Evolutionary conservation across 2,888 invertebrate species (phyloP).

Genomic region (Dicycla oo): DNA sequence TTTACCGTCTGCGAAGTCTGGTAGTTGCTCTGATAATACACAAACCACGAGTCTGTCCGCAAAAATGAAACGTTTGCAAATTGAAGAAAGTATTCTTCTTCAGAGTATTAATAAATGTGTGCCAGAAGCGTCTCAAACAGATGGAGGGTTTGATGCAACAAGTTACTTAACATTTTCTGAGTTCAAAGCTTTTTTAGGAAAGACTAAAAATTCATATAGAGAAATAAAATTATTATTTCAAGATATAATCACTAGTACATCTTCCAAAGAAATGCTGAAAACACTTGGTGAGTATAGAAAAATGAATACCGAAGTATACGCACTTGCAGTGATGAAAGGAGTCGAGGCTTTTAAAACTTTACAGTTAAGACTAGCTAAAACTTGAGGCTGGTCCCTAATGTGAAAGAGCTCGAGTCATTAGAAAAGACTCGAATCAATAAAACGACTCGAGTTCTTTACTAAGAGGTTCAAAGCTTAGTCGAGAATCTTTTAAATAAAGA

Average conservation of each 20-base stretch:
- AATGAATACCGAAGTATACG: neutral
- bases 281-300: constrained; percentile 70
- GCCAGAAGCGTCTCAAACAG: constrained; percentile 7
- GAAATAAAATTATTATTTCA: constrained; percentile 77
- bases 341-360: too few species aligned
- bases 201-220: constrained; percentile 69
- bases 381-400: too few species aligned
- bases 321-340: too few species aligned
- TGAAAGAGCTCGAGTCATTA: too few species aligned
- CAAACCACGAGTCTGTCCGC: constrained; percentile 65
- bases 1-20: constrained; percentile 36
- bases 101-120: constrained; percentile 62
- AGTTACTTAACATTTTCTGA: constrained; percentile 53
- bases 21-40: constrained; percentile 16
- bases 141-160: constrained; percentile 11
- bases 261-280: constrained; percentile 71
- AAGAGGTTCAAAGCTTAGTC: too few species aligned
- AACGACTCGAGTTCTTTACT: too few species aligned
- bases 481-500: too few species aligned
- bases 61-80: constrained; percentile 80
- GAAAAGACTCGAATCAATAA: too few species aligned
- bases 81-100: constrained; percentile 80
- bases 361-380: too few species aligned
- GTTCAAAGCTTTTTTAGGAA: constrained; percentile 66
- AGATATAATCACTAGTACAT: constrained; percentile 76